Base-by-base conservation (phyloP, 2,888 invertebrate genomes). In the Drosophila nigritarsus region DNA sequence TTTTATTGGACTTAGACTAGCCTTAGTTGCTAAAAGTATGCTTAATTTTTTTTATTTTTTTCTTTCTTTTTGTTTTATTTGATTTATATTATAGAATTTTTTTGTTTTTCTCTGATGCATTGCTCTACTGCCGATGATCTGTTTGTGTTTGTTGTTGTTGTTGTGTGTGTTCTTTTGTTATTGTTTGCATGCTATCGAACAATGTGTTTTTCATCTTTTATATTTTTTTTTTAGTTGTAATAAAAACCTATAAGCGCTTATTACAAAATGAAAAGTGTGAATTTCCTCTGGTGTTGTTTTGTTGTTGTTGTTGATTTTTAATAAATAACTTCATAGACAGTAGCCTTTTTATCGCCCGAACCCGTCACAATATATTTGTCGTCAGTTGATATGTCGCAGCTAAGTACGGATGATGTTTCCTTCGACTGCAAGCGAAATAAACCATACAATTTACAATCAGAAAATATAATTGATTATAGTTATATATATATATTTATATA, bases 281-380 rank as follows among this genome's bases (percentile, higher is more conserved):
- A 65, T 70, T 81, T 73, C 67, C 77, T 76, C 81, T 72, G 81
- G 30, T 78, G 64, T 75, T 61, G 56, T 36, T 64, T 18, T 67
- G n/a, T 42, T 42, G 7, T 36, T 15, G 20, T 40, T 61, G 49
- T 73, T 67, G 58, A 67, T 76, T 68, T 84, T 90, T 94, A 97
- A 94, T 97, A 98, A 93, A 97, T 96, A 91, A 99, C 98, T 95
- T 99, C 98, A 94, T 99, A 99, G 80, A 99, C 96, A 61, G 98
- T 99, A 83, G 99, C 99, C 93, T 99, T 99, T 94, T 99, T 99
- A 94, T 99, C 99, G 67, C 99, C 99, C 49, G 98, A 98, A 76
- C 99, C 99, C 55, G 99, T 99, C 90, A 99, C 98, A 91, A 99
- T 98, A 94, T 97, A 99, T 94, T 98, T 98, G 94, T 99, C 99